phyloP scores from a whole-genome alignment of 2,113 vertebrate genomes.

The Gnathonemus longibarbis region DNA sequence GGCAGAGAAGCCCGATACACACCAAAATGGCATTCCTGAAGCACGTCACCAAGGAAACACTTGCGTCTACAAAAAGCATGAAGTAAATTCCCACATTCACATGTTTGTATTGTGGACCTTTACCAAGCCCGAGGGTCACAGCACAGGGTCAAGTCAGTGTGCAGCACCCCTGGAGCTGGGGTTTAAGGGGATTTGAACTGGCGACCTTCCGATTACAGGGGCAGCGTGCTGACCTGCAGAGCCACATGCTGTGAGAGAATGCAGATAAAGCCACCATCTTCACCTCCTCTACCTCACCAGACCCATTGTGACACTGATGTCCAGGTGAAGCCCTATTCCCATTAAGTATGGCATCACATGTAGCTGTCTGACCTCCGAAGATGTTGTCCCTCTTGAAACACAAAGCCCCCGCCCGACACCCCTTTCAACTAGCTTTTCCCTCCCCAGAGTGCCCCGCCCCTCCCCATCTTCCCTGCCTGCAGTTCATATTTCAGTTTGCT shows the following conservation, averaged over 20 bases:
- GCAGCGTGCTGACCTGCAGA: background rate
- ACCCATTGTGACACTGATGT: background rate
- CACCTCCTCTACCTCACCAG: background rate
- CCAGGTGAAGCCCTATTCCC: background rate
- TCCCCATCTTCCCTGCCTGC: background rate
- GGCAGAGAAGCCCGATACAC: background rate
- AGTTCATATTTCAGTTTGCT: no score
- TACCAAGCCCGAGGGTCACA: background rate
- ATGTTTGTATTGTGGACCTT: background rate
- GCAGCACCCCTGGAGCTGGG: background rate
- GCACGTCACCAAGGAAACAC: background rate
- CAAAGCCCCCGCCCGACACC: background rate
- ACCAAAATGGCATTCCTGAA: background rate
- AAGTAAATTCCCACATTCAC: background rate
- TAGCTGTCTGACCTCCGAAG: background rate
- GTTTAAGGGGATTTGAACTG: background rate
- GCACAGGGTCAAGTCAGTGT: background rate
- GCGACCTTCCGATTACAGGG: background rate
- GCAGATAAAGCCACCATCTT: background rate
- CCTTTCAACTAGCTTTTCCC: background rate
- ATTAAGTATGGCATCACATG: background rate
- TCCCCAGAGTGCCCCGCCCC: background rate
- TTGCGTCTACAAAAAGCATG: background rate
- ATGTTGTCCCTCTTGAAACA: background rate
- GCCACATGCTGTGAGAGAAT: background rate